Conservation (phyloP, 1,140 invertebrate genomes). For the Lepidurus arcticus region DNA sequence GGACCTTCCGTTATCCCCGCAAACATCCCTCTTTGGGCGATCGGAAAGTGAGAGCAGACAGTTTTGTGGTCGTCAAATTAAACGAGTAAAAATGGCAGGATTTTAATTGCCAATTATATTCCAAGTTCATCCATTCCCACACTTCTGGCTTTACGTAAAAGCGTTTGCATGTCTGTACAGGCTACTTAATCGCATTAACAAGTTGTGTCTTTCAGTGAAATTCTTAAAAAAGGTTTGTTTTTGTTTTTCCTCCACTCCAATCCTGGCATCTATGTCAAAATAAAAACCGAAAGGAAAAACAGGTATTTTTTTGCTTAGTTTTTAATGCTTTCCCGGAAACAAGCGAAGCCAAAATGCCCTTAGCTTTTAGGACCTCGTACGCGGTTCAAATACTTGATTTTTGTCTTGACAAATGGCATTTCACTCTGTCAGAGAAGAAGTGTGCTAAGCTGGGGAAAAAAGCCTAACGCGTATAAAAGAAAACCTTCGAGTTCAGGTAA, state of each 20-base stretch:
- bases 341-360: neutral
- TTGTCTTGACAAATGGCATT: slow-evolving; percentile 22
- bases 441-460: neutral
- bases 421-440: slow-evolving; percentile 2
- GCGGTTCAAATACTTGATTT: neutral
- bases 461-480: neutral
- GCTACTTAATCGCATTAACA: too few species aligned
- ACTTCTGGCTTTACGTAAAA: too few species aligned
- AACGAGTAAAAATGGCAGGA: too few species aligned
- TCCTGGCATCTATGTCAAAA: neutral
- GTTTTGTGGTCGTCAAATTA: neutral
- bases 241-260: neutral
- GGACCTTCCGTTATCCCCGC: neutral
- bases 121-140: too few species aligned
- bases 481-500: neutral
- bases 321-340: neutral
- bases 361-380: neutral
- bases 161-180: too few species aligned
- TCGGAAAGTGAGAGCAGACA: neutral
- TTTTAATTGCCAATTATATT: too few species aligned
- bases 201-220: too few species aligned
- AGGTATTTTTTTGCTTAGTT: neutral
- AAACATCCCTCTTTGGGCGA: neutral
- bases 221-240: too few species aligned
- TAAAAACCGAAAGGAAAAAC: neutral